These are phyloP conservation scores for Gymnogyps californianus DNA, from an alignment of 2,113 vertebrate species.

Conservation along the genomic window DNA sequence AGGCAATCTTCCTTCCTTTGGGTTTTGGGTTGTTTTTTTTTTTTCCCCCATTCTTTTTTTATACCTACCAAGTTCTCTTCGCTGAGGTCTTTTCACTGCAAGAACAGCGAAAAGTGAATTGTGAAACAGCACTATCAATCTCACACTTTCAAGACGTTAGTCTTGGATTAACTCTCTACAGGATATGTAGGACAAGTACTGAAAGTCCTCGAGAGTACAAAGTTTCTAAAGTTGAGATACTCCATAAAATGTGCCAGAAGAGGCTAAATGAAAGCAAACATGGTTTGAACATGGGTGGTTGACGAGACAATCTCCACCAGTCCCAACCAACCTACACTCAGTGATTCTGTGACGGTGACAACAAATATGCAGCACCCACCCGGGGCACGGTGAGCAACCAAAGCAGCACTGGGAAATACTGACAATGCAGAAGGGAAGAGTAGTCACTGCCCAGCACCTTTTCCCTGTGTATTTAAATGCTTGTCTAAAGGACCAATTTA, in stretches of 20 bases:
- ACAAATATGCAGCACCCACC: not conserved
- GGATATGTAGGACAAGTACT: not conserved
- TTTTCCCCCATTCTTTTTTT: not conserved
- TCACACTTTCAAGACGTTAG: not conserved
- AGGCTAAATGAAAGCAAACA: not conserved
- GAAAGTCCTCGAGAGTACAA: not conserved
- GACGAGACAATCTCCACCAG: accelerated
- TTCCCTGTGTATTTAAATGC: not conserved
- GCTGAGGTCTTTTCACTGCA: not conserved
- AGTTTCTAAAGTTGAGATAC: not conserved
- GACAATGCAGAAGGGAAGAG: not conserved
- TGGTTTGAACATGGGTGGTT: not conserved
- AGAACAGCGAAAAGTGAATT: not conserved
- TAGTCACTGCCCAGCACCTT: not conserved
- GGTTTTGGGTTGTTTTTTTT: not conserved
- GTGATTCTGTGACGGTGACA: not conserved
- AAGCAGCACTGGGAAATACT: not conserved
- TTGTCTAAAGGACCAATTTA: not conserved
- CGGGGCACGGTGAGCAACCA: not conserved
- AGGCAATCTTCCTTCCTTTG: not conserved
- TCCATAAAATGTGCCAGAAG: not conserved
- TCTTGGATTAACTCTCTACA: not conserved
- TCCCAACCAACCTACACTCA: not conserved
- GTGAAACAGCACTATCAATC: not conserved
- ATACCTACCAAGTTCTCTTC: not conserved